phyloP scores from a whole-genome alignment of 2,797 vertebrate genomes.

The Acropternis orthonyx region DNA sequence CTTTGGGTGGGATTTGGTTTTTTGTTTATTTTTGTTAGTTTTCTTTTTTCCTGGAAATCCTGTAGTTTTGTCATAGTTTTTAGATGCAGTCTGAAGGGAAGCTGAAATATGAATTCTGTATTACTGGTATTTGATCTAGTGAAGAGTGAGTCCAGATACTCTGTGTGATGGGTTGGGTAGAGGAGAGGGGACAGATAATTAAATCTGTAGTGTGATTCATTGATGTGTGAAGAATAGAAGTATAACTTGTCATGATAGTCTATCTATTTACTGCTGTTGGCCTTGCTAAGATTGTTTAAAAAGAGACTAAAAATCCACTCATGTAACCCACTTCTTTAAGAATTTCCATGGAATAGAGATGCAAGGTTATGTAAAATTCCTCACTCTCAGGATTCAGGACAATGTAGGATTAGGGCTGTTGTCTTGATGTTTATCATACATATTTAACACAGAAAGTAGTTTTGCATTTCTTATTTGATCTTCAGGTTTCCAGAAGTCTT shows the following conservation, averaged over 20 bases:
- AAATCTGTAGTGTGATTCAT: background rate
- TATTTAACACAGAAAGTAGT: background rate
- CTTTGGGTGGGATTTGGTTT: background rate
- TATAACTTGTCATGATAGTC: background rate
- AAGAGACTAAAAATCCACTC: background rate
- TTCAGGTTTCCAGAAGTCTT: background rate
- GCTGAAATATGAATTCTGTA: background rate
- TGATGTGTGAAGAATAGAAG: background rate
- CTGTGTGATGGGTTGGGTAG: background rate
- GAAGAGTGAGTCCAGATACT: background rate
- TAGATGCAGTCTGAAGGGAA: background rate
- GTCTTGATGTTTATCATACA: background rate
- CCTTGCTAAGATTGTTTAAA: background rate
- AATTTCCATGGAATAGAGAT: background rate
- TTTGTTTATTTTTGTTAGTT: background rate
- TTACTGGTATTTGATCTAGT: background rate
- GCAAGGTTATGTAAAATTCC: background rate
- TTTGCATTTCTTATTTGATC: background rate
- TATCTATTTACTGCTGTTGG: background rate
- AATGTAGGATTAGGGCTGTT: background rate
- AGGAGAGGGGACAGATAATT: background rate
- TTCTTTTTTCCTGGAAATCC: rapidly evolving
- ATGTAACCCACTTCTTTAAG: background rate
- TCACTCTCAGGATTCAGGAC: background rate
- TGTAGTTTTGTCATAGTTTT: background rate